Evolutionary conservation across 1,140 invertebrate genomes (phyloP).

Genomic region (Euborellia annulipes): DNA sequence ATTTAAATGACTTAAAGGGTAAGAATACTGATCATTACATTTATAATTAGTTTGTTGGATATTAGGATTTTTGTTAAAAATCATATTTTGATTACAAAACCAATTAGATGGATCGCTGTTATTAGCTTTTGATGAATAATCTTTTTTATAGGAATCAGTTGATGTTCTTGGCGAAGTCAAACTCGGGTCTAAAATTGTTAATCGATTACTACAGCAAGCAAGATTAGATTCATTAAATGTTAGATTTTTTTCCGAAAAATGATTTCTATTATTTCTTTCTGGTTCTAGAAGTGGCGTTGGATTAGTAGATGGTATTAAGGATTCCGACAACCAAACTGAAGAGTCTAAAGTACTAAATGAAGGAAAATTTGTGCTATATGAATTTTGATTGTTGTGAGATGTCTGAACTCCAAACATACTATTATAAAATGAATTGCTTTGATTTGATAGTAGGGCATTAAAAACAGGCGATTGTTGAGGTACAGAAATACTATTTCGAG

Average conservation of each 20-base stretch:
- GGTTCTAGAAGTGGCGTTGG: not conserved
- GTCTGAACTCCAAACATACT: constrained; percentile 5
- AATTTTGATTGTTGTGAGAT: constrained; percentile 6
- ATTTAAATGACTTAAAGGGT: constrained; percentile 3
- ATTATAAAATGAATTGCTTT: constrained; percentile 8
- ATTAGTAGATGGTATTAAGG: constrained; percentile 1
- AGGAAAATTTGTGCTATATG: constrained; percentile 3
- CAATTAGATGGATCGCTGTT: constrained; percentile 5
- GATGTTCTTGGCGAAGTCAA: not conserved
- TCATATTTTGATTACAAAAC: constrained; percentile 8
- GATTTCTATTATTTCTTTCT: constrained; percentile 1
- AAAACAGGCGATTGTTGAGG: constrained; percentile 8
- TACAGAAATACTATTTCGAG: not conserved
- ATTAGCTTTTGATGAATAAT: not conserved
- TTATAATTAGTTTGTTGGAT: constrained; percentile 5
- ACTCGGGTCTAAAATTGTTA: not conserved
- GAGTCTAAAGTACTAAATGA: constrained; percentile 4
- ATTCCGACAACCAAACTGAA: constrained; percentile 6
- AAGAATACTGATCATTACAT: constrained; percentile 9
- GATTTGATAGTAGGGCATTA: constrained; percentile 6
- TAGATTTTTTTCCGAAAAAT: constrained; percentile 1
- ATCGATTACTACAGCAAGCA: constrained; percentile 3
- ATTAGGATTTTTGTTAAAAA: constrained; percentile 4
- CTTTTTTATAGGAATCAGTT: not conserved
- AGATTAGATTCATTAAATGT: constrained; percentile 1